These are phyloP conservation scores for Leptopilina syphax DNA, from an alignment of 2,888 invertebrate species.

Conservation along the genomic window DNA sequence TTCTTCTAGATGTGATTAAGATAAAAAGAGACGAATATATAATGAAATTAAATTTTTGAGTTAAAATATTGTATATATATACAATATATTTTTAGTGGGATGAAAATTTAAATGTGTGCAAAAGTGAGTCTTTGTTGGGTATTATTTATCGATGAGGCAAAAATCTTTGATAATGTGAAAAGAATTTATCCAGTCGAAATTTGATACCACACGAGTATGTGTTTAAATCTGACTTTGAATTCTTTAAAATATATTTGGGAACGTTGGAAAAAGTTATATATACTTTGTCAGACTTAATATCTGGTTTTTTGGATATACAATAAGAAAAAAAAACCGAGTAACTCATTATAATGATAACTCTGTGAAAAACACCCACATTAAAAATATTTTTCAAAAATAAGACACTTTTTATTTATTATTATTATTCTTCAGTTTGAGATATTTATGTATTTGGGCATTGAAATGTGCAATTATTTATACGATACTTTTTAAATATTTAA, in stretches of 20 bases:
- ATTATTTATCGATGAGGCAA: constrained; percentile 15
- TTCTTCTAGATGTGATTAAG: no score
- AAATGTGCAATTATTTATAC: no score
- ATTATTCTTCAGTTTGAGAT: neutral
- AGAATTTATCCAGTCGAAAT: constrained; percentile 8
- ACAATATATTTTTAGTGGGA: neutral
- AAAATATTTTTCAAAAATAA: neutral
- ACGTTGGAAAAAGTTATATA: constrained; percentile 1
- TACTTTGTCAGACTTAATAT: neutral
- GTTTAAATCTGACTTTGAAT: constrained; percentile 16
- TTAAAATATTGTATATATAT: no score
- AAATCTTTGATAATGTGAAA: neutral
- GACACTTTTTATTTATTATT: neutral
- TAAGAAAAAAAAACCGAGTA: no score
- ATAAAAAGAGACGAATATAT: no score
- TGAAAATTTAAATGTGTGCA: neutral
- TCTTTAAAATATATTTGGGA: constrained; percentile 12
- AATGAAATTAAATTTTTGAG: neutral
- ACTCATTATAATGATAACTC: neutral
- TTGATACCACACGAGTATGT: neutral
- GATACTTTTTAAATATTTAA: no score
- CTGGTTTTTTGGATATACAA: no score
- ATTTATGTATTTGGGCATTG: neutral
- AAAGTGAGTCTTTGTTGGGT: neutral
- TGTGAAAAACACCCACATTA: neutral